Evolutionary conservation across 2,113 vertebrate genomes (phyloP).

Genomic region (Hydrolagus affinis): DNA sequence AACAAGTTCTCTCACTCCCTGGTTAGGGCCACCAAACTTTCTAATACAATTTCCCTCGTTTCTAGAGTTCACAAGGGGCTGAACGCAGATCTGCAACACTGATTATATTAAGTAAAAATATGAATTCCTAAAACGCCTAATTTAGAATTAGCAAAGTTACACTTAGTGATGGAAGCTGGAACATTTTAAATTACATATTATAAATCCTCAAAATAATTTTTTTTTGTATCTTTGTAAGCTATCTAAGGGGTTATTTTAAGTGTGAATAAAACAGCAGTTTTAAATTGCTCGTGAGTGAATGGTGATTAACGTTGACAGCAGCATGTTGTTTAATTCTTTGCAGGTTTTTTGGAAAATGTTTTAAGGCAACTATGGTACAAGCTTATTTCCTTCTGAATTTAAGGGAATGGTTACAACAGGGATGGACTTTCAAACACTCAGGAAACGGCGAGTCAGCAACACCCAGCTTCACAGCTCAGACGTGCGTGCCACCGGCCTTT

Average conservation of each 20-base stretch:
- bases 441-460: neutral
- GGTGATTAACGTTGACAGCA: constrained; percentile 9
- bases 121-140: constrained; percentile 15
- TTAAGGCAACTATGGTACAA: constrained; percentile 21
- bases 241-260: neutral
- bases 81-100: neutral
- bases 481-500: neutral
- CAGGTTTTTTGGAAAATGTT: constrained; percentile 23
- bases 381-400: constrained; percentile 19
- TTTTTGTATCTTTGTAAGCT: neutral
- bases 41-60: constrained; percentile 14
- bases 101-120: constrained; percentile 10
- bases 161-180: neutral
- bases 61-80: constrained; percentile 9
- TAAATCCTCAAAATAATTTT: constrained; percentile 25
- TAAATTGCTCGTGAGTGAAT: neutral
- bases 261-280: neutral
- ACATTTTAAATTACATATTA: constrained; percentile 8
- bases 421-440: neutral
- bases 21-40: neutral
- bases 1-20: neutral
- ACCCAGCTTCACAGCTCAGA: neutral
- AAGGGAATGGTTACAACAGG: neutral
- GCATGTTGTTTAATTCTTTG: neutral
- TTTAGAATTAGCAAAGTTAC: constrained; percentile 22